These are phyloP conservation scores for Chiridota heheva DNA, from an alignment of 35 echinoderm and acorn worm species.

Conservation along the genomic window DNA sequence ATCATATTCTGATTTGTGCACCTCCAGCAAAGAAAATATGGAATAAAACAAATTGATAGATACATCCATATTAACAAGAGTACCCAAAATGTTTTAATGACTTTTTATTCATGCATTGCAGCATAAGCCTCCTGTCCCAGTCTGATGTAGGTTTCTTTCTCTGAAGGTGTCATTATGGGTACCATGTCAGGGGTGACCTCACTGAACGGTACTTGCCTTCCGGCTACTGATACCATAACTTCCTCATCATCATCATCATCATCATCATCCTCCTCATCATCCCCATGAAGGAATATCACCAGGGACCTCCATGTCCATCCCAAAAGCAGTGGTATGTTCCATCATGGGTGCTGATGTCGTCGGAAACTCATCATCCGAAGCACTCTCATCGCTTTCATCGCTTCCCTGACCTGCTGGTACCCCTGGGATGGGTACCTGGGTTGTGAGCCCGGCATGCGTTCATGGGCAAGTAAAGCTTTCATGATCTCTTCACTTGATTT, in stretches of 20 bases:
- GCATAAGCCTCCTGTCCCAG: conserved; percentile 87
- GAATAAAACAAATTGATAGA: too few species aligned
- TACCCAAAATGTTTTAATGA: too few species aligned
- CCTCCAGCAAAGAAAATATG: too few species aligned
- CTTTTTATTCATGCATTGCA: conserved; percentile 98
- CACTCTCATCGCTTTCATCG: conserved; percentile 91
- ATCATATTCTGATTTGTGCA: too few species aligned
- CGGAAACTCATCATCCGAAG: conserved; percentile 77
- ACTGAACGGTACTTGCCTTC: conserved; percentile 61
- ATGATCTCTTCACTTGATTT: conserved; percentile 89
- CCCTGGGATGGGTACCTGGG: conserved; percentile 34
- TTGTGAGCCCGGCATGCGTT: conserved; percentile 60
- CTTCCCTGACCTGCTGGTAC: conserved; percentile 41
- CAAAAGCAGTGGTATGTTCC: conserved; percentile 32
- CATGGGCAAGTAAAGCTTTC: conserved; percentile 77
- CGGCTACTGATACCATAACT: conserved; percentile 74
- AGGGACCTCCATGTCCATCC: not conserved
- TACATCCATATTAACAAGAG: too few species aligned
- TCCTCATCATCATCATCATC: conserved; percentile 97
- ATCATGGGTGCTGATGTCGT: conserved; percentile 33
- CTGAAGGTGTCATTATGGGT: conserved; percentile 67
- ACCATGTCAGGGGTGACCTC: conserved; percentile 86
- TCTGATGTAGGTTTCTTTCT: conserved; percentile 90
- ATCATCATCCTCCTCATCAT: conserved; percentile 65
- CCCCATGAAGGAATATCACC: conserved; percentile 26